These are phyloP conservation scores for Polydrusus pterygomalis DNA, from an alignment of 2,888 invertebrate genomes.

Conservation along the genomic window DNA sequence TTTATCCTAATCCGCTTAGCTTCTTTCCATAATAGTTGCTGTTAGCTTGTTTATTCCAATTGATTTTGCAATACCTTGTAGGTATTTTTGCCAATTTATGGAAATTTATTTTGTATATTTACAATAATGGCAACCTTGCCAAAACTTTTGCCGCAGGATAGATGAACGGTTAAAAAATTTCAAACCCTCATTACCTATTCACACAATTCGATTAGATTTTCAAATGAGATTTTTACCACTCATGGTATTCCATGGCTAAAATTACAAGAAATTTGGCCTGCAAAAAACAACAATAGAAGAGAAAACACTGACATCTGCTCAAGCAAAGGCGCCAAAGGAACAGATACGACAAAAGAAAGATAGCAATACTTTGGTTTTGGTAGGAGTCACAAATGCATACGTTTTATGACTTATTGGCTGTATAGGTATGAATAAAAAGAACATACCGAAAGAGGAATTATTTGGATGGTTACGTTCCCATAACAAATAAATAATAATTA, in stretches of 20 bases:
- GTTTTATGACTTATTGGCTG: conserved; percentile 52
- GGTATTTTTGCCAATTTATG: too few species aligned
- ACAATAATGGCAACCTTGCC: conserved; percentile 38
- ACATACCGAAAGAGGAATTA: conserved; percentile 35
- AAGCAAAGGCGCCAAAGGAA: conserved; percentile 27
- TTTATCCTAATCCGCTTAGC: too few species aligned
- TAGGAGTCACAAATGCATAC: conserved; percentile 52
- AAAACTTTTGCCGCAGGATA: conserved; percentile 36
- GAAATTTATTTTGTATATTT: neutral
- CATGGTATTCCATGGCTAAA: neutral
- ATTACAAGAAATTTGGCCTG: conserved; percentile 14
- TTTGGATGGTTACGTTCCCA: conserved; percentile 38
- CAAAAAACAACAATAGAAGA: conserved; percentile 13
- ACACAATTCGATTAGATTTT: conserved; percentile 41
- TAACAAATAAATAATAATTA: conserved; percentile 36
- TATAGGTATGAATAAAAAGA: conserved; percentile 42
- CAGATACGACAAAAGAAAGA: conserved; percentile 46
- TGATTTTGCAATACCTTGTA: too few species aligned
- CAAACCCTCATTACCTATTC: conserved; percentile 35
- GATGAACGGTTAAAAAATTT: conserved; percentile 24
- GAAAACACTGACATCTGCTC: conserved; percentile 39
- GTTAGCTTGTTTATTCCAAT: too few species aligned
- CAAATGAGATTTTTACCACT: conserved; percentile 1
- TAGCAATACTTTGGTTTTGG: conserved; percentile 46
- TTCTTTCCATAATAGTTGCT: too few species aligned